These are phyloP conservation scores for Prosapia bicincta DNA, from an alignment of 2,888 invertebrate species.

Conservation along the genomic window DNA sequence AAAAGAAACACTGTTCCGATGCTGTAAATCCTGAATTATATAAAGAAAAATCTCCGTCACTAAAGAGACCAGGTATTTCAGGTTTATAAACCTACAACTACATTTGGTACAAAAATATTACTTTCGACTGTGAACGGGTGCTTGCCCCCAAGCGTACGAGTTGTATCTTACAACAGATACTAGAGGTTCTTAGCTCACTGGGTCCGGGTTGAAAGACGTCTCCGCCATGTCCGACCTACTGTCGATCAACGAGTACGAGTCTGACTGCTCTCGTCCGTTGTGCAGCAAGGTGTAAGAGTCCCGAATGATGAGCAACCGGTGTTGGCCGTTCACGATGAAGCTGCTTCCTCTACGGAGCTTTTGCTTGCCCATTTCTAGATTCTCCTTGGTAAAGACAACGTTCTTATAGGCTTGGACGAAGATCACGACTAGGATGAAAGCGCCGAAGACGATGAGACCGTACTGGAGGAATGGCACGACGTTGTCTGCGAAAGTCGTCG, in stretches of 20 bases:
- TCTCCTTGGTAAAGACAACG: conserved; percentile 66
- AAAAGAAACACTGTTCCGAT: not conserved
- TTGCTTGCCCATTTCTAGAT: conserved; percentile 66
- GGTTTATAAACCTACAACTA: not conserved
- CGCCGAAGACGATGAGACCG: conserved; percentile 66
- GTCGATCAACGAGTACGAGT: conserved; percentile 13
- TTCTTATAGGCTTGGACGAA: conserved; percentile 73
- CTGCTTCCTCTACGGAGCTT: conserved; percentile 65
- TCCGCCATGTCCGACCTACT: conserved; percentile 18
- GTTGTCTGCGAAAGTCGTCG: conserved; percentile 72
- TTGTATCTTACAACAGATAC: not conserved
- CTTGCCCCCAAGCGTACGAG: not conserved
- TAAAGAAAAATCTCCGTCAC: too few relatives aligned
- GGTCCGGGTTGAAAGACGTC: conserved; percentile 20
- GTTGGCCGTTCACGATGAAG: conserved; percentile 56
- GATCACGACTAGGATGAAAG: conserved; percentile 59
- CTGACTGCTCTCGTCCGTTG: conserved; percentile 21
- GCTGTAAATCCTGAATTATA: not conserved
- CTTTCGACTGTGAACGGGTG: not conserved
- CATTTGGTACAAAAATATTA: not conserved
- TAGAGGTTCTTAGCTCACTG: not conserved
- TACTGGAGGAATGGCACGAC: conserved; percentile 68
- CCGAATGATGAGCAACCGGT: conserved; percentile 54
- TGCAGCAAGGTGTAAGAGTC: conserved; percentile 55
- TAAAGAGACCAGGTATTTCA: too few relatives aligned